These are phyloP conservation scores for Psophia crepitans DNA, from an alignment of 2,113 vertebrate genomes.

Conservation along the genomic window DNA sequence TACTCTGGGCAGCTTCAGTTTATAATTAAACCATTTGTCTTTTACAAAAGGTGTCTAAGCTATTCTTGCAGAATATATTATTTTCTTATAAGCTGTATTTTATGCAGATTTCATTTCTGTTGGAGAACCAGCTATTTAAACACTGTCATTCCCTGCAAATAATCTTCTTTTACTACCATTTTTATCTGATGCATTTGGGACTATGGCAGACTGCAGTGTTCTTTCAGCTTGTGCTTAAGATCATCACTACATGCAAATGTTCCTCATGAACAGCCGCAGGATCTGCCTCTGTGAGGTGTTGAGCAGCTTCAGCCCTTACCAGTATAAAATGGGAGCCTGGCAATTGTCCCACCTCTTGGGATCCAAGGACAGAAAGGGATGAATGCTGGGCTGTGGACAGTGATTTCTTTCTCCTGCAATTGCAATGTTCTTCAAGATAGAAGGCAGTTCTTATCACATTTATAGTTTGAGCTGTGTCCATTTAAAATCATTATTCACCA, in stretches of 20 bases:
- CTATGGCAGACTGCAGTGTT: neutral
- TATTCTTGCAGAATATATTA: neutral
- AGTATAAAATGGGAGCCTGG: neutral
- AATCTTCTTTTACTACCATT: neutral
- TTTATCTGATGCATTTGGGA: neutral
- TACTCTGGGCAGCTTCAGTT: neutral
- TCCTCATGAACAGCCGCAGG: neutral
- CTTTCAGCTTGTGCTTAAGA: neutral
- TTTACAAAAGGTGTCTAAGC: neutral
- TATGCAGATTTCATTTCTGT: neutral
- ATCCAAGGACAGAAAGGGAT: neutral
- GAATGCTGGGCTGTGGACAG: neutral
- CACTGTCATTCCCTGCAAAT: neutral
- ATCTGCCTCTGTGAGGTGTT: neutral
- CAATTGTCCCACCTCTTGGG: neutral
- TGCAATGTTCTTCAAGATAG: neutral
- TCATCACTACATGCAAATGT: neutral
- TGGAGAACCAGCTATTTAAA: neutral
- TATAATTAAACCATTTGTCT: slow-evolving; percentile 37
- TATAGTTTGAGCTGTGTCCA: neutral
- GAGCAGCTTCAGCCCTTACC: neutral
- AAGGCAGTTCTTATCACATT: neutral
- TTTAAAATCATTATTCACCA: neutral
- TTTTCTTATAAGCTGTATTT: neutral
- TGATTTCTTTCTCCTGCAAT: neutral